Conservation (phyloP, 2,797 vertebrate genomes). For the Oceanodroma leucorhoa region DNA sequence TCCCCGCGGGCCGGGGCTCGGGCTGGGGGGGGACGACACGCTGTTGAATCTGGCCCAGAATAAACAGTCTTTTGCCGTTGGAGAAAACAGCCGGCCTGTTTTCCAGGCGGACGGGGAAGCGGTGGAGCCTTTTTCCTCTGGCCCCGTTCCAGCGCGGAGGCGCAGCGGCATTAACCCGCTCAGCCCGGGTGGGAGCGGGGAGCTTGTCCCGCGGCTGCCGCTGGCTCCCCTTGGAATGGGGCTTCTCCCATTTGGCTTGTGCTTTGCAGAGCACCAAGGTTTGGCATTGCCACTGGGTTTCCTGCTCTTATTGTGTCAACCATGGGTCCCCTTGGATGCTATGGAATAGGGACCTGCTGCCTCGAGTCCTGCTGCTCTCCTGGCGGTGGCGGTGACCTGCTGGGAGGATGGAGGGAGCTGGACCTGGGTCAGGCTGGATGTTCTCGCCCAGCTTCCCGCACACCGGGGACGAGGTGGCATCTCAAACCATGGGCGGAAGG, state of each 20-base stretch:
- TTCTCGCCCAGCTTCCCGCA: not conserved
- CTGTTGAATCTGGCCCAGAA: slow-evolving; percentile 39
- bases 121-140: slow-evolving; percentile 59
- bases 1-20: fast-evolving
- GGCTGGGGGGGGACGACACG: fast-evolving
- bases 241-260: not conserved
- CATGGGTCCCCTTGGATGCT: fast-evolving
- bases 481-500: not conserved
- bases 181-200: fast-evolving
- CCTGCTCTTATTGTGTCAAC: fast-evolving
- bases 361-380: fast-evolving
- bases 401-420: not conserved
- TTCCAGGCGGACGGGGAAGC: slow-evolving; percentile 37
- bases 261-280: not conserved
- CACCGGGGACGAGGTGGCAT: fast-evolving
- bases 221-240: not conserved
- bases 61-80: slow-evolving; percentile 40
- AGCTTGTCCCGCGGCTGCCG: not conserved
- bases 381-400: not conserved
- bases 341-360: not conserved
- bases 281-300: fast-evolving
- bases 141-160: not conserved
- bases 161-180: not conserved
- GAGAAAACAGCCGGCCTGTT: slow-evolving; percentile 34
- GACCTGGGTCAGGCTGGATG: not conserved